Evolutionary conservation across 2,797 vertebrate genomes (phyloP).

Genomic region (Labeo calbasu): DNA sequence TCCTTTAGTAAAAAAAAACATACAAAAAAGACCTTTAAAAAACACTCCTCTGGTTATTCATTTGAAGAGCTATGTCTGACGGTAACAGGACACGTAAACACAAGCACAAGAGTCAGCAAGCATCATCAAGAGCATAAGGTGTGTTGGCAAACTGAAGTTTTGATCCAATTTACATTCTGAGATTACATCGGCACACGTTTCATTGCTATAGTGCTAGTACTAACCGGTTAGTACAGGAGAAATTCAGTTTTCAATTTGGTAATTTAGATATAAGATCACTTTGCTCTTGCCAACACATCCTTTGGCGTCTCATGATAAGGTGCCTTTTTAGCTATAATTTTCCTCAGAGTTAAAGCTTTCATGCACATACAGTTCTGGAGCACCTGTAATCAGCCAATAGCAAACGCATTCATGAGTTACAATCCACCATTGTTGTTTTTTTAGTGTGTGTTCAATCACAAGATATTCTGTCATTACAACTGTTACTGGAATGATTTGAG

Average conservation of each 20-base stretch:
- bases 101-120: constrained; percentile 35
- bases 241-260: neutral
- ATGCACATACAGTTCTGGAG: constrained; percentile 31
- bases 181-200: neutral
- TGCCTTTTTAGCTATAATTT: constrained; percentile 34
- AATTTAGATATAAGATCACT: neutral
- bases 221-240: neutral
- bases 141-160: constrained; percentile 49
- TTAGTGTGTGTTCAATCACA: neutral
- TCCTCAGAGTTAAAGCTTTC: constrained; percentile 41
- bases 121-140: constrained; percentile 24
- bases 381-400: constrained; percentile 36
- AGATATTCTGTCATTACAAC: neutral
- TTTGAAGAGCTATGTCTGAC: constrained; percentile 36
- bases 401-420: constrained; percentile 22
- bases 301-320: constrained; percentile 13
- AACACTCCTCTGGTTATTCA: neutral
- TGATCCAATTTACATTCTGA: constrained; percentile 8
- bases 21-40: constrained; percentile 42
- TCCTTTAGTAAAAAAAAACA: constrained; percentile 42
- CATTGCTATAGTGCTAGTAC: neutral
- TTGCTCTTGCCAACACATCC: constrained; percentile 33
- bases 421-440: constrained; percentile 9
- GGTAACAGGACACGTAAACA: constrained; percentile 29
- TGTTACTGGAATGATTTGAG: constrained; percentile 9